phyloP scores from a whole-genome alignment of 2,113 vertebrate species.

The Cinclus mexicanus region DNA sequence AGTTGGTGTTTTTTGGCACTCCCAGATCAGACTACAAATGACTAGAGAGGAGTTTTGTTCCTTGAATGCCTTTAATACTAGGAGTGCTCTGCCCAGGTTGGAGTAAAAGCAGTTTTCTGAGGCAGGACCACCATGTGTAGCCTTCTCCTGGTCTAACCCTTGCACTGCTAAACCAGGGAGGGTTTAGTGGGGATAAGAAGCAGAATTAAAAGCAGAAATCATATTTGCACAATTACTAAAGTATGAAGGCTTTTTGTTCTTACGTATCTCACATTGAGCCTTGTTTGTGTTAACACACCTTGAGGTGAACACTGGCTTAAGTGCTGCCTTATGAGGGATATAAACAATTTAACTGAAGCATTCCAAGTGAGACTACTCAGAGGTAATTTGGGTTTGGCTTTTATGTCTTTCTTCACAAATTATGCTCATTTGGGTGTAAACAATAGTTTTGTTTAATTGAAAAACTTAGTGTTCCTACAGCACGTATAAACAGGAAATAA shows the following conservation, averaged over 20 bases:
- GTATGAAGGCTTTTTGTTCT: background rate
- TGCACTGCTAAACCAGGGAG: background rate
- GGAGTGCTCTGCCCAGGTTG: background rate
- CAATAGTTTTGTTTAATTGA: background rate
- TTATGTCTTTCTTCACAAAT: background rate
- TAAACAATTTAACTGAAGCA: background rate
- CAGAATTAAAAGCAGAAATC: background rate
- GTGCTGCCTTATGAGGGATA: background rate
- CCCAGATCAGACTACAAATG: background rate
- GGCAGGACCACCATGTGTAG: background rate
- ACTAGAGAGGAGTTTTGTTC: background rate
- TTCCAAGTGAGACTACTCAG: background rate
- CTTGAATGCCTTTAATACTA: background rate
- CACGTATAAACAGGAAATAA: background rate
- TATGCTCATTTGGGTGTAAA: background rate
- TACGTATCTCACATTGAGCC: background rate
- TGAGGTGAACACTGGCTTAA: background rate
- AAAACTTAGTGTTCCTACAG: background rate
- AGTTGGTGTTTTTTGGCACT: background rate
- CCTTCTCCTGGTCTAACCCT: background rate
- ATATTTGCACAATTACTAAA: background rate
- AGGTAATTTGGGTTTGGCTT: background rate
- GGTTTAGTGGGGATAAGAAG: background rate
- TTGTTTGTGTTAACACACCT: background rate
- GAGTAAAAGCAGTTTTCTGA: background rate